A percentile compares a stretch with the other conserved stretches of the same genome.
Conservation (phyloP, 2,113 vertebrate genomes). For the Pomatostomus ruficeps region DNA sequence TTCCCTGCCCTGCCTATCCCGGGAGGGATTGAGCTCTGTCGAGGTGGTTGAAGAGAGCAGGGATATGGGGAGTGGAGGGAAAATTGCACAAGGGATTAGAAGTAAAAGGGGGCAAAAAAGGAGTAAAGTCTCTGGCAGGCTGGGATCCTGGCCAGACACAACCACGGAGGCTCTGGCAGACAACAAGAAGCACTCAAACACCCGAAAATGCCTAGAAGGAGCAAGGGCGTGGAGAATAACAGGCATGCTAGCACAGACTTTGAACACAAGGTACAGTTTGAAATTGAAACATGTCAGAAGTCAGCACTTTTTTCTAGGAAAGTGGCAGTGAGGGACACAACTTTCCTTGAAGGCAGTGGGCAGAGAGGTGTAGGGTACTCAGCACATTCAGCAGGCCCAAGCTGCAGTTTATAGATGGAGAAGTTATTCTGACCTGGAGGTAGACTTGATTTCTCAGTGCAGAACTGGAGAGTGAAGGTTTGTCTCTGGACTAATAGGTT, state of each 20-base stretch:
- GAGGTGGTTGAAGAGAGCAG: background rate
- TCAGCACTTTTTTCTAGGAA: background rate
- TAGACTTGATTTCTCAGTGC: background rate
- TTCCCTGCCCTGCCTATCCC: rapidly evolving
- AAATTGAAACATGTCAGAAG: rapidly evolving
- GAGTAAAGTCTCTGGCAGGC: background rate
- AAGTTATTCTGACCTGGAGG: background rate
- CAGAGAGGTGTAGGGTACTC: rapidly evolving
- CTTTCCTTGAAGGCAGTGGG: background rate
- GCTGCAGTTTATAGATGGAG: background rate
- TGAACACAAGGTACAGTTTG: background rate
- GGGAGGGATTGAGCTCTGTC: background rate
- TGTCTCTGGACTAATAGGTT: background rate
- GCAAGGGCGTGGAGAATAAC: background rate
- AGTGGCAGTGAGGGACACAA: background rate
- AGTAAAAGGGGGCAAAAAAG: background rate
- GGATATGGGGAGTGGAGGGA: background rate
- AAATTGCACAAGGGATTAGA: background rate
- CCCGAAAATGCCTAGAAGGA: background rate
- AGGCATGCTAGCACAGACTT: background rate
- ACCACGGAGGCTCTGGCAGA: background rate
- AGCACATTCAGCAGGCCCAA: background rate
- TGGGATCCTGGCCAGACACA: background rate
- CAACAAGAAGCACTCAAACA: background rate
- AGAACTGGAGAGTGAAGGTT: rapidly evolving